A percentile compares a stretch with the other conserved stretches of the same genome.
Conservation (phyloP, 2,888 invertebrate species). For the Anagyrus pseudococci region DNA sequence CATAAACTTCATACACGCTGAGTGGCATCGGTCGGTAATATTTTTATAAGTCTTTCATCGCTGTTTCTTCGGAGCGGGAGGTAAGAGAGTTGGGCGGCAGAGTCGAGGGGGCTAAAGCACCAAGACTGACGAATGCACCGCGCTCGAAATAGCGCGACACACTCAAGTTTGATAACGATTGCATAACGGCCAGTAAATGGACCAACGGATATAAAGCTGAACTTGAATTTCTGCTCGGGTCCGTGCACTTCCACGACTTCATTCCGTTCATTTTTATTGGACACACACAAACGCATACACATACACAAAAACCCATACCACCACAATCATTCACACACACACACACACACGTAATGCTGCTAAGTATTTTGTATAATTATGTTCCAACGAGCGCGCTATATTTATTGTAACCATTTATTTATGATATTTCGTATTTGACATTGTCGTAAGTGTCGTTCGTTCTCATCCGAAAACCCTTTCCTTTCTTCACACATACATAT, state of each 20-base stretch:
- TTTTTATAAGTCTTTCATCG: no score
- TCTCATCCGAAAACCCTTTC: no score
- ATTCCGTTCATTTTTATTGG: slow-evolving; percentile 34
- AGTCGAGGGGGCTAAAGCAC: not conserved
- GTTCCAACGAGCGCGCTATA: slow-evolving; percentile 35
- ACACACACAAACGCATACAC: no score
- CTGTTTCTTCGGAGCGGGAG: not conserved
- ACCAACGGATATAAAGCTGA: slow-evolving; percentile 21
- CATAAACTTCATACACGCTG: no score
- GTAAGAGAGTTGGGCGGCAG: no score
- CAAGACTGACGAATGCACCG: slow-evolving; percentile 9
- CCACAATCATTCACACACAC: no score
- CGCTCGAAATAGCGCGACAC: not conserved
- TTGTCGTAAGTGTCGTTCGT: slow-evolving; percentile 28
- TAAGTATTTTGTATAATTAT: slow-evolving; percentile 37
- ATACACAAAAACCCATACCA: no score
- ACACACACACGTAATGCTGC: no score
- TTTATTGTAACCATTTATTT: slow-evolving; percentile 38
- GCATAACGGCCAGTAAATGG: slow-evolving; percentile 28
- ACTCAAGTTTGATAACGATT: not conserved
- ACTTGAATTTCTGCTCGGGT: slow-evolving; percentile 37
- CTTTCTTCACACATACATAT: slow-evolving; percentile 5
- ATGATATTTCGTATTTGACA: slow-evolving; percentile 38
- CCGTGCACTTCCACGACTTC: slow-evolving; percentile 32
- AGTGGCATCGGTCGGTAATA: no score